Conservation (phyloP, 37 sponge, comb jelly and placozoan species). For the Halichondria panicea region DNA sequence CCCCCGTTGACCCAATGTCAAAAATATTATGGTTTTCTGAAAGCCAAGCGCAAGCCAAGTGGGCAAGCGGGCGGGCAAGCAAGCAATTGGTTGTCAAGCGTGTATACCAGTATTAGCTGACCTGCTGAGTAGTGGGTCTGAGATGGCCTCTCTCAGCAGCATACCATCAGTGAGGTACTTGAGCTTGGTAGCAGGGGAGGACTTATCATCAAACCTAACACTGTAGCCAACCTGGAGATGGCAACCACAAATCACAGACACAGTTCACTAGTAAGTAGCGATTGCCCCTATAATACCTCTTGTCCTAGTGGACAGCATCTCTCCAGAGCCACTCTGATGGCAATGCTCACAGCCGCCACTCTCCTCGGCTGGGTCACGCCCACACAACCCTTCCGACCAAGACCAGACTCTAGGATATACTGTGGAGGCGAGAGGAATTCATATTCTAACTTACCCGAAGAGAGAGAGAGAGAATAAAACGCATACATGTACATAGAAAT, state of each 20-base stretch:
- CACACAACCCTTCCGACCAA: conserved; percentile 62
- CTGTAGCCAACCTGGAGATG: conserved; percentile 85
- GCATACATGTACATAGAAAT: not conserved
- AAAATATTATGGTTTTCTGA: too few relatives aligned
- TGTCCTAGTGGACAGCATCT: conserved; percentile 65
- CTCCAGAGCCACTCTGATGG: conserved; percentile 85
- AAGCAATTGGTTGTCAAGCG: not conserved
- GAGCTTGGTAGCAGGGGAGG: conserved; percentile 57
- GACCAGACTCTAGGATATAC: conserved; percentile 80
- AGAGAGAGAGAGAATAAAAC: not conserved
- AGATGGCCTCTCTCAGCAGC: conserved; percentile 91
- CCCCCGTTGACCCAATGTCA: too few relatives aligned
- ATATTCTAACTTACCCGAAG: not conserved
- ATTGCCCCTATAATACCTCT: conserved; percentile 25
- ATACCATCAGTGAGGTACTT: conserved; percentile 94
- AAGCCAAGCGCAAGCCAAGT: too few relatives aligned
- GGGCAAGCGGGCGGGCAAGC: not conserved
- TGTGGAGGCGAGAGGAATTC: conserved; percentile 1
- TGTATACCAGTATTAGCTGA: not conserved
- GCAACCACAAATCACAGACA: conserved; percentile 36
- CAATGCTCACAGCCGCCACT: conserved; percentile 89
- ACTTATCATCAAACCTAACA: conserved; percentile 93
- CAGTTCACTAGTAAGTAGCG: not conserved
- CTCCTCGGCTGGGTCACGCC: conserved; percentile 93
- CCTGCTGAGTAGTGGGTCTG: conserved; percentile 77